phyloP scores from a whole-genome alignment of 2,797 vertebrate genomes.

The Delichon dasypus region DNA sequence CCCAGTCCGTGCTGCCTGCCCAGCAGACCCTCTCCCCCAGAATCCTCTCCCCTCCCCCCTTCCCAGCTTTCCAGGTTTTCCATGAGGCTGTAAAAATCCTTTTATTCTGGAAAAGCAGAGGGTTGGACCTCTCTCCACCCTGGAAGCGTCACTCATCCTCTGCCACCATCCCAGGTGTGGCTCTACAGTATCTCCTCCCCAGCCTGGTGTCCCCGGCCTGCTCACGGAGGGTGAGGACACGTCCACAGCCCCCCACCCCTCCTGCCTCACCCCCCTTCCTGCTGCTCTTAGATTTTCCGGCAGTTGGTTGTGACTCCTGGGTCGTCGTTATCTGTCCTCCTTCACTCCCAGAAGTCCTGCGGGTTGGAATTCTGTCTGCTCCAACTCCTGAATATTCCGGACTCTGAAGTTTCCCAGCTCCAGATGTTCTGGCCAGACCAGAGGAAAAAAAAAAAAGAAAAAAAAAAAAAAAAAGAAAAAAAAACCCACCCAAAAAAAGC shows the following conservation, averaged over 20 bases:
- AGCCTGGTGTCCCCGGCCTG: not conserved
- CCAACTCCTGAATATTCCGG: constrained; percentile 52
- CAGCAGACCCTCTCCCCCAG: not conserved
- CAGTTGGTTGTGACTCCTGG: constrained; percentile 26
- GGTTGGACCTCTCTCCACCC: not conserved
- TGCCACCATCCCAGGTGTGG: not conserved
- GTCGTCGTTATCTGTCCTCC: constrained; percentile 42
- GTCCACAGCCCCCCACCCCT: fast-evolving
- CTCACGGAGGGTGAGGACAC: fast-evolving
- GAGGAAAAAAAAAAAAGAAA: not conserved
- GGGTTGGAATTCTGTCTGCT: constrained; percentile 56
- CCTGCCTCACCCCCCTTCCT: not conserved
- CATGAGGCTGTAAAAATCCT: not conserved
- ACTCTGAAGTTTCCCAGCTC: constrained; percentile 61
- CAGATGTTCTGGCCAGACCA: constrained; percentile 70
- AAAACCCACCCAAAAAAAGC: not conserved
- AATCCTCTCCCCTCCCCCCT: not conserved
- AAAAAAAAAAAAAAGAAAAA: no score
- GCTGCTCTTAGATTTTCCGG: not conserved
- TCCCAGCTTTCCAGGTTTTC: not conserved
- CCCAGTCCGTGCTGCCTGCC: not conserved
- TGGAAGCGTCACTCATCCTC: not conserved
- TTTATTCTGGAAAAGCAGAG: not conserved
- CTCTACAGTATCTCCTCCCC: not conserved
- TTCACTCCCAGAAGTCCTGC: constrained; percentile 24